Evolutionary conservation across 2,797 vertebrate species (phyloP).

Genomic region (Sebastolobus alascanus): DNA sequence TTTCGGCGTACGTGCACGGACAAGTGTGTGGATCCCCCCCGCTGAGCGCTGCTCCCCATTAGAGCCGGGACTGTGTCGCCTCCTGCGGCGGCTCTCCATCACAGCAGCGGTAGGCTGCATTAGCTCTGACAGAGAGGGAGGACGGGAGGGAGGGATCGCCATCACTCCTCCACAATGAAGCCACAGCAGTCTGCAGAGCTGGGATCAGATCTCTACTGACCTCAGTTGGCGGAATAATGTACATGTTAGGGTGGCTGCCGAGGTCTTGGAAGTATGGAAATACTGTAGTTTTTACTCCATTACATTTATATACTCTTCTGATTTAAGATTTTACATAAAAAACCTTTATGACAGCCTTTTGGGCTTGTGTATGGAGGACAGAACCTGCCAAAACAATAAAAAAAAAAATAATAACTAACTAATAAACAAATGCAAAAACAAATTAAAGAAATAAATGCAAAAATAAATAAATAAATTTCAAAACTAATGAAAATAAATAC

Average conservation of each 20-base stretch:
- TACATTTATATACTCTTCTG: neutral
- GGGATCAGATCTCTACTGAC: conserved; percentile 65
- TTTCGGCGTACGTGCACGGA: neutral
- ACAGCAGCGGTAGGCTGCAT: conserved; percentile 46
- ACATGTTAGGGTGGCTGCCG: neutral
- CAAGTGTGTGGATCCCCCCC: conserved; percentile 6
- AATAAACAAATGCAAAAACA: no score
- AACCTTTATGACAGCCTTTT: neutral
- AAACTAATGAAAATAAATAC: no score
- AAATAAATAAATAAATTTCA: no score
- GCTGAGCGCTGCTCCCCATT: conserved; percentile 24
- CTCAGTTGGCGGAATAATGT: conserved; percentile 42
- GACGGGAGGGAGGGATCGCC: conserved; percentile 1
- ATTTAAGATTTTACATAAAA: neutral
- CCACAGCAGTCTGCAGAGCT: neutral
- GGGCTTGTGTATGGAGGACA: no score
- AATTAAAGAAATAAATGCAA: no score
- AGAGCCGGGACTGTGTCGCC: conserved; percentile 39
- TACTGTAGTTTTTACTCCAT: neutral
- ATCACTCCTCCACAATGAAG: neutral
- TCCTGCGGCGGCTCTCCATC: conserved; percentile 59
- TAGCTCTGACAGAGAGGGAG: conserved; percentile 37
- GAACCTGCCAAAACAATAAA: no score
- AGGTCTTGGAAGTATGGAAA: neutral
- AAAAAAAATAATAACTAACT: no score